Evolutionary conservation across 1,140 invertebrate species (phyloP), one percentile per base, ranked within the genome.

Genomic region (Papilio helenus): DNA sequence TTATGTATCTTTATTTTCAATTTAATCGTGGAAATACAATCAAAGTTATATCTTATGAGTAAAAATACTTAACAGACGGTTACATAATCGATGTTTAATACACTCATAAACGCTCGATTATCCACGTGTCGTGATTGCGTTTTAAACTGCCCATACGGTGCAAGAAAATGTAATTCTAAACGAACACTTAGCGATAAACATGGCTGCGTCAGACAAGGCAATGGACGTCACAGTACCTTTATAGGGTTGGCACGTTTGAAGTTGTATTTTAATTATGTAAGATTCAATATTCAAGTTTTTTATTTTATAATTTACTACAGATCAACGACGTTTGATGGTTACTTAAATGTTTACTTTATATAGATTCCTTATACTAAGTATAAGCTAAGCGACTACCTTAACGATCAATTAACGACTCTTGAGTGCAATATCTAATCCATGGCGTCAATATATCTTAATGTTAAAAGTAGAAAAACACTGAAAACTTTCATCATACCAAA

Each of bases 151-250:
- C 26, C 26, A 68, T 68, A 29, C 29, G 61, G 61, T 68, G 61
- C 61, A 68, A 68, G 26, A 68, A 74, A 74, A 74, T 74, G 72
- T 44, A 74, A 73, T 73, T 73, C 34, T 65, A 73, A 46, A 49
- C 29, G n/a, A 5, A 46, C 39, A 73, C 44, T 73, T 44, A 44
- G n/a, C 23, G 20, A 7, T 73, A 49, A 49, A 46, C 44, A 49
- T 49, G 20, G 39, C 39, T 18, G 29, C 72, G 42, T 73, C 72
- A 44, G 42, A 73, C 20, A 46, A 20, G 42, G 72, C 20, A 44
- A 73, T 73, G 39, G n/a, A 73, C 72, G 42, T 73, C 72, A 73
- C 16, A 26, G 3, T n/a, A 26, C 12, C 42, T 7, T 46, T 10
- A 73, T 44, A 73, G 72, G 72, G 39, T 20, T 23, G 18, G 2